Evolutionary conservation across 2,797 vertebrate genomes (phyloP), one percentile per base, ranked within the genome.

Genomic region (Notamacropus eugenii): DNA sequence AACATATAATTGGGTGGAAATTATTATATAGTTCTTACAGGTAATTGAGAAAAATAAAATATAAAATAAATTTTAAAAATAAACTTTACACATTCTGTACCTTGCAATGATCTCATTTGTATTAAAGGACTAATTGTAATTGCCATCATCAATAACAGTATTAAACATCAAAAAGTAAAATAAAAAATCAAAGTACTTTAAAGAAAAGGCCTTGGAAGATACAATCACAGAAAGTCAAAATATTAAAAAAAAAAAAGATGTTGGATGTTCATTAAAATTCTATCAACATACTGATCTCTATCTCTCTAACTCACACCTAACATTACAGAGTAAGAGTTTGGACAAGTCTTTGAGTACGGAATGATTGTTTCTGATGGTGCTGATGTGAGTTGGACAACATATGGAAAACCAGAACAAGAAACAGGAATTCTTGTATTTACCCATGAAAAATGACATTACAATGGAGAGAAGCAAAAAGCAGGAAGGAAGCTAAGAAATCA

Each of bases 401-500:
- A 24, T 52, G 56, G 40, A 52, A 92, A 57, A 29, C 62, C 59
- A 54, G 31, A 95, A 52, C 74, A 92, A 19, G 11, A 90, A n/a
- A 6, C 13, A 40, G 16, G 13, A 58, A 54, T 93, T 46, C 74
- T 91, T 82, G 52, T 92, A 92, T 91, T 13, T 12, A 67, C 19
- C 24, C 90, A 3, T 0, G n/a, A 56, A 94, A 90, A 56, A 96
- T 40, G 62, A 91, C 92, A 93, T 91, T 62, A 67, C 3, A 22
- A 2, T 93, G 50, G 46, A 95, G 28, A 67, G 50, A 91, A 82
- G 34, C 19, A 59, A 22, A 90, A 67, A 0, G 50, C 55, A 55
- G 40, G 40, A 46, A 56, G 58, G 94, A 90, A 67, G 62, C 82
- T 34, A 67, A 46, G 94, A 82, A 95, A 87, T 91, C 82, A 95